Evolutionary conservation across 2,888 invertebrate genomes (phyloP).

Genomic region (Acanthosepion esculentum): DNA sequence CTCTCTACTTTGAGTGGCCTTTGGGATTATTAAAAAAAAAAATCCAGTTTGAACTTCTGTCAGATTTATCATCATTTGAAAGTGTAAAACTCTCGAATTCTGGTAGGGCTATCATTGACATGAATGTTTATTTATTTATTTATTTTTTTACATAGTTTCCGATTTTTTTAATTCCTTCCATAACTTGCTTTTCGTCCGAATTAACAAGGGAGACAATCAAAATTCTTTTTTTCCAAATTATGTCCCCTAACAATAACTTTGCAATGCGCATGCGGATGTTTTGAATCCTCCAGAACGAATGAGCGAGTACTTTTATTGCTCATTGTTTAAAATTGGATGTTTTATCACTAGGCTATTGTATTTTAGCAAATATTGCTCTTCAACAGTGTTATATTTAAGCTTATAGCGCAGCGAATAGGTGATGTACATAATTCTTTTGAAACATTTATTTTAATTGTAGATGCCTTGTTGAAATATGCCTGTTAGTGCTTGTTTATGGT

Average conservation of each 20-base stretch:
- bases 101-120: not conserved
- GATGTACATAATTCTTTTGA: not conserved
- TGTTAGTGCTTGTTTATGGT: not conserved
- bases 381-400: too few species aligned
- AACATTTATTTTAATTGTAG: not conserved
- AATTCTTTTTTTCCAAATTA: not conserved
- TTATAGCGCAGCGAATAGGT: not conserved
- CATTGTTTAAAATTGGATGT: conserved; percentile 16
- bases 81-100: too few species aligned
- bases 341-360: not conserved
- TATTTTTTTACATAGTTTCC: not conserved
- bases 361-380: not conserved
- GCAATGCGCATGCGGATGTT: conserved; percentile 46
- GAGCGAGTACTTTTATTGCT: not conserved
- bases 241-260: not conserved
- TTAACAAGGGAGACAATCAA: not conserved
- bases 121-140: not conserved
- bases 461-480: not conserved
- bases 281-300: conserved; percentile 12
- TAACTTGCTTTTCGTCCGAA: too few species aligned
- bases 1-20: too few species aligned
- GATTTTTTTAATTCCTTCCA: too few species aligned
- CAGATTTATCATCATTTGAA: too few species aligned
- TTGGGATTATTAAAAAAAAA: too few species aligned
- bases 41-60: too few species aligned